Percentiles rank a stretch among this genome's conserved stretches.
phyloP scores from a whole-genome alignment of 2,888 invertebrate species.

The Helobdella robusta region DNA sequence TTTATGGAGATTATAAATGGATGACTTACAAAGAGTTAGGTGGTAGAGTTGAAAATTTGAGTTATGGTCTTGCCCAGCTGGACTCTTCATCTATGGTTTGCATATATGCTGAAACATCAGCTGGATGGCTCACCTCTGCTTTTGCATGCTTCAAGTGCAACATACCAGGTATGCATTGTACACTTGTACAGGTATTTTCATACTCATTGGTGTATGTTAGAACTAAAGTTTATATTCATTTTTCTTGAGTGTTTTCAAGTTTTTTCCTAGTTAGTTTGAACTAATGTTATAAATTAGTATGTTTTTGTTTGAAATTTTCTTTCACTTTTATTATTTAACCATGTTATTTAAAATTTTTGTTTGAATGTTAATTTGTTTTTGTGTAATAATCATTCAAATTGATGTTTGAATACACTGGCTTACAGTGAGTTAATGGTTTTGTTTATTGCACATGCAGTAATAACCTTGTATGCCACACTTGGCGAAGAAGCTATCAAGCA shows the following conservation, averaged over 20 bases:
- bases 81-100: conserved; percentile 57
- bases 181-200: background rate
- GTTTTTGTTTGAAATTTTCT: background rate
- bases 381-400: background rate
- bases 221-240: no score
- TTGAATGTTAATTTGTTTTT: no score
- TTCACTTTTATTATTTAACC: background rate
- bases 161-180: conserved; percentile 60
- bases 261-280: no score
- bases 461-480: conserved; percentile 90
- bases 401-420: no score
- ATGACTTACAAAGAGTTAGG: conserved; percentile 70
- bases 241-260: no score
- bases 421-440: background rate
- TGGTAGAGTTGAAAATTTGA: conserved; percentile 64
- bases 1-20: conserved; percentile 87
- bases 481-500: conserved; percentile 92
- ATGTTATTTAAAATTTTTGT: background rate
- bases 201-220: no score
- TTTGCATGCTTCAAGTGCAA: conserved; percentile 91
- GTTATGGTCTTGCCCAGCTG: conserved; percentile 70
- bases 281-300: no score
- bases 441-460: conserved; percentile 56
- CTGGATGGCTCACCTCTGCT: conserved; percentile 94
- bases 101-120: conserved; percentile 91